phyloP scores from a whole-genome alignment of 1,140 invertebrate species.

The Aricia agestis region DNA sequence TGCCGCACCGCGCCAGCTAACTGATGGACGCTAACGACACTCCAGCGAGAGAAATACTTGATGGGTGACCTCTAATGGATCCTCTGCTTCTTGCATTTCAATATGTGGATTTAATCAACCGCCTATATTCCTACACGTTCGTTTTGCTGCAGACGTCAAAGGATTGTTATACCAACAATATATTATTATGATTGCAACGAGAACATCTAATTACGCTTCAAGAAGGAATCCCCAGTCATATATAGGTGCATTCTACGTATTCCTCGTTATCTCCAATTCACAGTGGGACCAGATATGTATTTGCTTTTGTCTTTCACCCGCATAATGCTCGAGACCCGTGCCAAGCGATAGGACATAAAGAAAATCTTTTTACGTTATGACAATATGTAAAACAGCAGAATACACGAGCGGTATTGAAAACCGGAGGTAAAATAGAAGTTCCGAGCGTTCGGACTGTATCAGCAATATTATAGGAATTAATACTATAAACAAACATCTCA shows the following conservation, averaged over 20 bases:
- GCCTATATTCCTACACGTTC: neutral
- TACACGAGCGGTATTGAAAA: constrained; percentile 1
- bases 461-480: constrained; percentile 62
- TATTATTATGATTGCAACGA: neutral
- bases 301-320: neutral
- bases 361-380: neutral
- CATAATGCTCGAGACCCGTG: neutral
- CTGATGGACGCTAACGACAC: constrained; percentile 2
- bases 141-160: neutral
- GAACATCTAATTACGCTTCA: neutral
- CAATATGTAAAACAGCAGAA: neutral
- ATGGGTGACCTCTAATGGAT: neutral
- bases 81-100: neutral
- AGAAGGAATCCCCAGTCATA: neutral
- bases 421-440: neutral
- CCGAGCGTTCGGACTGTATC: constrained; percentile 35
- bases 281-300: neutral
- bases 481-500: constrained; percentile 67
- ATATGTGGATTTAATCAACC: neutral
- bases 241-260: neutral
- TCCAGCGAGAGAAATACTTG: neutral
- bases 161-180: neutral
- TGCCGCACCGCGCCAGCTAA: neutral
- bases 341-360: neutral
- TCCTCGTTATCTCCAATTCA: neutral